phyloP scores from a whole-genome alignment of 2,888 invertebrate genomes.

The Ephialtes manifestator region DNA sequence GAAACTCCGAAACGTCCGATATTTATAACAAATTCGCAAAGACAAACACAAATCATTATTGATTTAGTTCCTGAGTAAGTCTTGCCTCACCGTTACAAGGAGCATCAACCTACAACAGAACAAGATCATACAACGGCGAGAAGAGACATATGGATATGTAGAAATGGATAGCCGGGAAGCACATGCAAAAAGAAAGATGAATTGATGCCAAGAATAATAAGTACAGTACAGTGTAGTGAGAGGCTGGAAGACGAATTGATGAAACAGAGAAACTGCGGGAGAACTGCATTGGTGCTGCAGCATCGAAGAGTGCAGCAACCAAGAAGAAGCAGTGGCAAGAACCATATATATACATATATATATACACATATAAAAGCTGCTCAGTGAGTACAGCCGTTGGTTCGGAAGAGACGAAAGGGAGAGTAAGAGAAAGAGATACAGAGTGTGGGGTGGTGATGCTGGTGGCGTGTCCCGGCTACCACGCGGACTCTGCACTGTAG shows the following conservation, averaged over 20 bases:
- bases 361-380: constrained; percentile 17
- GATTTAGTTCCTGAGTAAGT: background rate
- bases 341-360: constrained; percentile 2
- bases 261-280: constrained; percentile 8
- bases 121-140: background rate
- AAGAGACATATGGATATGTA: constrained; percentile 1
- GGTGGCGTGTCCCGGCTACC: constrained; percentile 73
- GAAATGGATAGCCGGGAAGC: background rate
- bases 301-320: constrained; percentile 27
- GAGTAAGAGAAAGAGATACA: constrained; percentile 72
- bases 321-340: constrained; percentile 24
- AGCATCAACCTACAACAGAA: background rate
- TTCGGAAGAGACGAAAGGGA: constrained; percentile 66
- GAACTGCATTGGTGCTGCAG: constrained; percentile 9
- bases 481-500: constrained; percentile 67
- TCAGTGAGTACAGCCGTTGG: constrained; percentile 42
- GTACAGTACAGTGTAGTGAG: constrained; percentile 13
- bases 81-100: background rate
- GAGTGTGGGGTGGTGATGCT: constrained; percentile 69
- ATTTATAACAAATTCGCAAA: background rate
- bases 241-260: constrained; percentile 6
- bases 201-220: constrained; percentile 26
- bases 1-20: background rate
- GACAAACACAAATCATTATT: background rate
- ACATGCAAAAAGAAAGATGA: constrained; percentile 18